phyloP scores from a whole-genome alignment of 2,113 vertebrate species.

The Pao palembangensis region DNA sequence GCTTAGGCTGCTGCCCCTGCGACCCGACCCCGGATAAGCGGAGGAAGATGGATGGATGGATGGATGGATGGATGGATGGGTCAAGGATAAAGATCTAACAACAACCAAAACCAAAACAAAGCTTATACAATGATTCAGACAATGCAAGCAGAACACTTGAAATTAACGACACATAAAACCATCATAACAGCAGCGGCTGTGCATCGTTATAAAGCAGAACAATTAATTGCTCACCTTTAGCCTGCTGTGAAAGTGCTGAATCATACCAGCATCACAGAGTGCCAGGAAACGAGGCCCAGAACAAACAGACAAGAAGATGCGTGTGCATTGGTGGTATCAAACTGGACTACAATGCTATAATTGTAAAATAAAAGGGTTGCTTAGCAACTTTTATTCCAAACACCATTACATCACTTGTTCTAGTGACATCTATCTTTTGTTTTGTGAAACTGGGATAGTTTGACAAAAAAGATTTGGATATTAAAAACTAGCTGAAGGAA shows the following conservation, averaged over 20 bases:
- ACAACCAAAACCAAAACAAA: too few species aligned
- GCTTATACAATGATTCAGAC: too few species aligned
- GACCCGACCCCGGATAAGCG: too few species aligned
- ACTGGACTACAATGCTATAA: conserved; percentile 26
- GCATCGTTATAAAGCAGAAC: neutral
- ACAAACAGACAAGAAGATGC: neutral
- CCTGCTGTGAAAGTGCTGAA: neutral
- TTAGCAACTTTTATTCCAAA: conserved; percentile 47
- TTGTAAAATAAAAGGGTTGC: conserved; percentile 49
- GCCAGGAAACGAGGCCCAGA: neutral
- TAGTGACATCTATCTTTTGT: conserved; percentile 39
- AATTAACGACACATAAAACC: neutral
- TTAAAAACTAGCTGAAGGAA: too few species aligned
- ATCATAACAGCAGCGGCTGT: neutral
- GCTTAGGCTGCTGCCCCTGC: too few species aligned
- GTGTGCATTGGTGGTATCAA: neutral
- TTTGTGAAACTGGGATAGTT: conserved; percentile 37
- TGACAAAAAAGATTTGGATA: too few species aligned
- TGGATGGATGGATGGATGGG: too few species aligned
- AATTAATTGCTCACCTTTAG: neutral
- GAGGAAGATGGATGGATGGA: too few species aligned
- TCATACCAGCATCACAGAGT: neutral
- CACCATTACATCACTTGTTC: conserved; percentile 47
- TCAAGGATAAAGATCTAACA: too few species aligned
- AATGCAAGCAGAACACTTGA: neutral